Evolutionary conservation across 2,797 vertebrate genomes (phyloP).

Genomic region (Sylvia borin): DNA sequence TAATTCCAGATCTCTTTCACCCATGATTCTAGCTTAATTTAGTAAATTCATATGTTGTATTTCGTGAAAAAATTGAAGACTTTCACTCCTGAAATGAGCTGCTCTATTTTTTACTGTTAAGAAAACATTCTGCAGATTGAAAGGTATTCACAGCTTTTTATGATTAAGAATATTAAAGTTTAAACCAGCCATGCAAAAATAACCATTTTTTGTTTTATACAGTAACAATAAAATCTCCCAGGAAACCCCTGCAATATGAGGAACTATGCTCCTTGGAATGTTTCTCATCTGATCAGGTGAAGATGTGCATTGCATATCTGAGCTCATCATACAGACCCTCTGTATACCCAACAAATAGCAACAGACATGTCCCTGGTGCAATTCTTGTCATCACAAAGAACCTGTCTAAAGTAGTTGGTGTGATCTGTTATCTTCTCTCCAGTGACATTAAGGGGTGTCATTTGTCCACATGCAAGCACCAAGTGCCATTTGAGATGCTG

Average conservation of each 20-base stretch:
- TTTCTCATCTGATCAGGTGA: background rate
- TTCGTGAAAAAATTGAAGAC: background rate
- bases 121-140: background rate
- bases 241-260: background rate
- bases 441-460: background rate
- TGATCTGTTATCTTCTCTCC: background rate
- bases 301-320: background rate
- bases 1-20: constrained; percentile 10
- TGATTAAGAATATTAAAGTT: background rate
- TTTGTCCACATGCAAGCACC: background rate
- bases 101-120: background rate
- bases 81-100: background rate
- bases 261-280: background rate
- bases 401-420: background rate
- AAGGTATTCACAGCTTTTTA: background rate
- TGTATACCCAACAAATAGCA: background rate
- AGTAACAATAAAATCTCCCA: background rate
- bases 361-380: background rate
- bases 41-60: background rate
- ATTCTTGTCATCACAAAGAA: background rate
- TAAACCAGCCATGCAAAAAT: background rate
- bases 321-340: background rate
- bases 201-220: background rate
- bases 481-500: background rate
- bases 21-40: constrained; percentile 4